Evolutionary conservation across 2,797 vertebrate genomes (phyloP).

Genomic region (Micropoecilia bifurca): DNA sequence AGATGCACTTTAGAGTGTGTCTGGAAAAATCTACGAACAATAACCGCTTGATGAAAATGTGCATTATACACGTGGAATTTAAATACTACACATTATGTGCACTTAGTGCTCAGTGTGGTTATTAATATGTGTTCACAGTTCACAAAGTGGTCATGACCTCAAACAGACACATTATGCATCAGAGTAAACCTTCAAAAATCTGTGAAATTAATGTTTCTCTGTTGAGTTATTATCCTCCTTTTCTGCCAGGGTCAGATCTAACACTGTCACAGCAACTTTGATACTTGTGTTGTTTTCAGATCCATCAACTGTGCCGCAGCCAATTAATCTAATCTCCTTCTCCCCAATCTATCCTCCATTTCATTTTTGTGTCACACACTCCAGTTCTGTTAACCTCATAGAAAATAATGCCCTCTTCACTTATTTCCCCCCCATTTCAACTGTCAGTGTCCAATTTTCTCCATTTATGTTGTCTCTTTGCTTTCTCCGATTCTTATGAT

Average conservation of each 20-base stretch:
- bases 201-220: constrained; percentile 12
- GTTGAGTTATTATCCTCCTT: constrained; percentile 18
- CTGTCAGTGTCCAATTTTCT: constrained; percentile 73
- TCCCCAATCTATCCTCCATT: constrained; percentile 50
- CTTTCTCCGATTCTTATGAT: constrained; percentile 66
- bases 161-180: constrained; percentile 10
- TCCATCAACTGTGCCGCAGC: constrained; percentile 41
- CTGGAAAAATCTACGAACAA: constrained; percentile 79
- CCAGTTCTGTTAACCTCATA: constrained; percentile 61
- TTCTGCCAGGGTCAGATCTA: constrained; percentile 17
- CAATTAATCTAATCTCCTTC: constrained; percentile 70
- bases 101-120: constrained; percentile 34
- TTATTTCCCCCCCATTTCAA: constrained; percentile 56
- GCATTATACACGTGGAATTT: constrained; percentile 73
- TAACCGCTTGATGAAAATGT: constrained; percentile 68
- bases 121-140: constrained; percentile 35
- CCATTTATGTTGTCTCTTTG: constrained; percentile 65
- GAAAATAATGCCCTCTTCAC: constrained; percentile 33
- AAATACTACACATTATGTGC: constrained; percentile 51
- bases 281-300: constrained; percentile 49
- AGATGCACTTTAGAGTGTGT: constrained; percentile 35
- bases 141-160: constrained; percentile 23
- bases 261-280: constrained; percentile 50
- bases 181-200: constrained; percentile 14
- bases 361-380: constrained; percentile 69